phyloP scores from a whole-genome alignment of 2,888 invertebrate genomes.

The Acheta domesticus region DNA sequence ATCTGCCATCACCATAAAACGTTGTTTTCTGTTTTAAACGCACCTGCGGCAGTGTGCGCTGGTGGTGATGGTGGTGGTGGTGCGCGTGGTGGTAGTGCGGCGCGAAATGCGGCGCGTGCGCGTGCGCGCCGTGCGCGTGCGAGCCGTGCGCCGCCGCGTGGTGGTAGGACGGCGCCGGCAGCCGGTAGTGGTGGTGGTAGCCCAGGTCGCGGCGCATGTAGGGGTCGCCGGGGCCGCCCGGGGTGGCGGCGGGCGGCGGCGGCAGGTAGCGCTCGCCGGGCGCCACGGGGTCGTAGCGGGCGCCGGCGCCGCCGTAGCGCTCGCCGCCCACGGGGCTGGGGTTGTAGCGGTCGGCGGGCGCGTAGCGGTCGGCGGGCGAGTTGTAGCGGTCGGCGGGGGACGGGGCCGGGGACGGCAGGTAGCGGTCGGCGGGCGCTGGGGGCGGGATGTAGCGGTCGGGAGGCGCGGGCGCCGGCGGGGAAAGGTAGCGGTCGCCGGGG shows the following conservation, averaged over 20 bases:
- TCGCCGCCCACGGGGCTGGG: constrained; percentile 66
- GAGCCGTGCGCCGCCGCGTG: constrained; percentile 31
- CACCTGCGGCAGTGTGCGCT: constrained; percentile 30
- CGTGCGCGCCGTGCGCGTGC: constrained; percentile 33
- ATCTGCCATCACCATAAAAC: too few species aligned
- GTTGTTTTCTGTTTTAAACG: too few species aligned
- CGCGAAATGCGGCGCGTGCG: constrained; percentile 42
- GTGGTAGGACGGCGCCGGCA: constrained; percentile 49
- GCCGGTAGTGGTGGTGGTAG: constrained; percentile 56
- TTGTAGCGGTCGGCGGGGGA: constrained; percentile 22
- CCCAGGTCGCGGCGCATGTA: constrained; percentile 58
- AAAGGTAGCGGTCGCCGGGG: constrained; percentile 32
- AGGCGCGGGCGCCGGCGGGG: constrained; percentile 41
- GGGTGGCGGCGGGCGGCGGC: constrained; percentile 47
- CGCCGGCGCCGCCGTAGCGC: constrained; percentile 60
- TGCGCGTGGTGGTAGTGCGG: constrained; percentile 50
- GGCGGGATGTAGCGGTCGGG: constrained; percentile 38
- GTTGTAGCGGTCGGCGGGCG: constrained; percentile 41
- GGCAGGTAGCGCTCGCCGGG: constrained; percentile 48
- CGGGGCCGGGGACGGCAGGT: constrained; percentile 45
- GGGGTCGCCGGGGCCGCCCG: constrained; percentile 51
- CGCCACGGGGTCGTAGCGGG: constrained; percentile 45
- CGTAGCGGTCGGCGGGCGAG: constrained; percentile 53
- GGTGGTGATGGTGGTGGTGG: constrained; percentile 41
- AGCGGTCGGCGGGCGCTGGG: constrained; percentile 41